These are phyloP conservation scores for Lutraria rhynchaena DNA, from an alignment of 1,140 invertebrate species.

Conservation along the genomic window DNA sequence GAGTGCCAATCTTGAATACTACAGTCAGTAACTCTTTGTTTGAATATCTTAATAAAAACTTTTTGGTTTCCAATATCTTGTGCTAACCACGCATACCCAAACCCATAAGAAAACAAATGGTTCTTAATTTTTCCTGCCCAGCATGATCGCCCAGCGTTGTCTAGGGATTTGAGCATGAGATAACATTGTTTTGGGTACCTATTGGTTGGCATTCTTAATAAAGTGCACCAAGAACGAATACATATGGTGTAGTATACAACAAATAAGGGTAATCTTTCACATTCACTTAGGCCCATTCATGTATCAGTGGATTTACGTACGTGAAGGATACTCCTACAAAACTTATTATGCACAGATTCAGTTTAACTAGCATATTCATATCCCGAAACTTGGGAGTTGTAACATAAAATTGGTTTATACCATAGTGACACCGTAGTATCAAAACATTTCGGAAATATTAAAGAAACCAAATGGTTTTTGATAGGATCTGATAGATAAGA, in stretches of 20 bases:
- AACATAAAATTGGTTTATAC: slow-evolving; percentile 38
- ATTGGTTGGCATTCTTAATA: slow-evolving; percentile 14
- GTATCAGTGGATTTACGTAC: slow-evolving; percentile 1
- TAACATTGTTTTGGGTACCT: slow-evolving; percentile 41
- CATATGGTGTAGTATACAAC: slow-evolving; percentile 12
- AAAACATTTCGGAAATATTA: slow-evolving; percentile 6
- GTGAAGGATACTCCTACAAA: slow-evolving; percentile 13
- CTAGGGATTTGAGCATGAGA: slow-evolving; percentile 33
- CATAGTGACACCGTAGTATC: slow-evolving; percentile 43
- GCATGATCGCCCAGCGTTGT: background rate
- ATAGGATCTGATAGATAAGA: slow-evolving; percentile 8
- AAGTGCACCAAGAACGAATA: slow-evolving; percentile 54
- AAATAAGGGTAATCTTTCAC: slow-evolving; percentile 22
- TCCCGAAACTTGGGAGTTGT: slow-evolving; percentile 41
- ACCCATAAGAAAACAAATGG: slow-evolving; percentile 30
- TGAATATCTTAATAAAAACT: slow-evolving; percentile 28
- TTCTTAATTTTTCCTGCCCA: slow-evolving; percentile 32
- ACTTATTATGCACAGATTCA: slow-evolving; percentile 35
- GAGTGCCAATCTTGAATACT: slow-evolving; percentile 14
- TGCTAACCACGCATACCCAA: slow-evolving; percentile 22
- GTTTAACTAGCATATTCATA: slow-evolving; percentile 14
- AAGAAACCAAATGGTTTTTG: slow-evolving; percentile 30
- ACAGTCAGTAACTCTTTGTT: slow-evolving; percentile 35
- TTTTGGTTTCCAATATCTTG: slow-evolving; percentile 21
- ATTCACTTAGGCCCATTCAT: slow-evolving; percentile 26